Evolutionary conservation across 2,888 invertebrate species (phyloP), one percentile per base, ranked within the genome.

Genomic region (Acleris literana): DNA sequence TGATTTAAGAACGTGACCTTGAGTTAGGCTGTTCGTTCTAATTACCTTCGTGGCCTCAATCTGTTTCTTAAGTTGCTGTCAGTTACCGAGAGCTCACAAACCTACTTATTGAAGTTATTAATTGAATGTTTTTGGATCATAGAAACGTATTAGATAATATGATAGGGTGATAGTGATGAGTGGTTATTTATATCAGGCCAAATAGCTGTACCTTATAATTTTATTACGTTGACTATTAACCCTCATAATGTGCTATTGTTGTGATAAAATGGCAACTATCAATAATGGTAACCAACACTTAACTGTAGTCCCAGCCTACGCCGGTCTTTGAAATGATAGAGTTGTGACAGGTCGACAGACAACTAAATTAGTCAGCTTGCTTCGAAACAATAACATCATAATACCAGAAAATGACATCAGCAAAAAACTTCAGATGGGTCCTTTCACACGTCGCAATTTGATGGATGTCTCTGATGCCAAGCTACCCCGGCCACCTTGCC

Each of bases 361-460:
- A 66, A 57, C 56, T 61, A 56, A 66, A 46, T 48, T 51, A 66
- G 33, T 16, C 58, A 13, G 20, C 58, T n/a, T 20, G 44, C 22
- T 16, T 7, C 25, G 20, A 56, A 61, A 65, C 61, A 65, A 61
- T 55, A 65, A 59, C 29, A 53, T 58, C 17, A 17, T 55, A 60
- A 55, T 29, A 44, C 16, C 61, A 25, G 33, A 51, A 61, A 66
- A 62, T 62, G 61, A 61, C 64, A 61, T 52, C 52, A 57, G 57
- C 61, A 53, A 57, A 66, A 66, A 62, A 43, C 44, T n/a, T 20
- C 46, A 61, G 56, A 66, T 66, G 66, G 61, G 11, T 62, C 52
- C 66, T 62, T 66, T 62, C 33, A 57, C 51, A 51, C 46, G 61
- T 62, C 64, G 54, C 46, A 48, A 52, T 66, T 66, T 66, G 66